Conservation (phyloP, 1,140 invertebrate species). For the Neotoxoptera formosana region DNA sequence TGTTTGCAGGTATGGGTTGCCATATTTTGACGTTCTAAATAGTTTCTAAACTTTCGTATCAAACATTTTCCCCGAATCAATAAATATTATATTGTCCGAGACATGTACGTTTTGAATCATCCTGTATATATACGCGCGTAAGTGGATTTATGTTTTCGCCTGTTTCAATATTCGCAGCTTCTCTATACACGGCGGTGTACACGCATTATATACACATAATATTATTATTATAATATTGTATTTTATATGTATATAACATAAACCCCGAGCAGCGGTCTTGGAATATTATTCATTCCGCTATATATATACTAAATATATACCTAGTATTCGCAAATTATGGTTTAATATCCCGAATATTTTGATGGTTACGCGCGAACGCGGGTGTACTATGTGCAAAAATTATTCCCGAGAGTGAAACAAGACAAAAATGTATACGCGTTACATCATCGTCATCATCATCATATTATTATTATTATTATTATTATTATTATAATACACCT, state of each 20-base stretch:
- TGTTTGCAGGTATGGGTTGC: too few relatives aligned
- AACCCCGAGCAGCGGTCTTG: not conserved
- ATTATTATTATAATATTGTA: too few relatives aligned
- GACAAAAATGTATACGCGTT: not conserved
- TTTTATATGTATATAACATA: not conserved
- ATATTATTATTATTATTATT: too few relatives aligned
- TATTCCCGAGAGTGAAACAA: constrained; percentile 12
- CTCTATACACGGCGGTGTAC: not conserved
- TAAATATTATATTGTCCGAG: too few relatives aligned
- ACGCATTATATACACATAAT: not conserved
- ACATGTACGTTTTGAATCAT: too few relatives aligned
- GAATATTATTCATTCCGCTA: not conserved
- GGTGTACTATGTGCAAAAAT: not conserved
- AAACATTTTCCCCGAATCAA: too few relatives aligned
- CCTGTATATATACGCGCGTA: not conserved
- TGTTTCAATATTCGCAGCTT: constrained; percentile 12
- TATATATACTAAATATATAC: too few relatives aligned
- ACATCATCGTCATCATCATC: too few relatives aligned
- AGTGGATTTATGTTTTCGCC: not conserved
- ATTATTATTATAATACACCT: not conserved
- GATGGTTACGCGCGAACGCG: too few relatives aligned
- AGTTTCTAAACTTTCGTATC: too few relatives aligned
- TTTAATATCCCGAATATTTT: not conserved
- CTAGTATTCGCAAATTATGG: not conserved
- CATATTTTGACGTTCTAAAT: too few relatives aligned